Percentiles rank a stretch among this genome's conserved stretches.
Evolutionary conservation across 2,113 vertebrate species (phyloP).

Genomic region (Cyrtonyx montezumae): DNA sequence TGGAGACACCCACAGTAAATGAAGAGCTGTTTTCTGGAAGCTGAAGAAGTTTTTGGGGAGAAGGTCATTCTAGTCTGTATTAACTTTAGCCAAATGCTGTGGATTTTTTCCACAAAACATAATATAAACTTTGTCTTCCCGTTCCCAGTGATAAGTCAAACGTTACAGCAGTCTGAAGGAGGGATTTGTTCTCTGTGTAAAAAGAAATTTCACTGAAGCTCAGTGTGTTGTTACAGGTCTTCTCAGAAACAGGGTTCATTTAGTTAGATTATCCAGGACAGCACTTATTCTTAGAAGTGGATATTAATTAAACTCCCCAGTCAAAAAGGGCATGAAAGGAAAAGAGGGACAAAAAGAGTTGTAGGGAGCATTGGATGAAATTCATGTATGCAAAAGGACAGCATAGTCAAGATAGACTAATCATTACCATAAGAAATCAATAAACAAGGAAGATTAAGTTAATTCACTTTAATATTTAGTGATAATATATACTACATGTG

Average conservation of each 20-base stretch:
- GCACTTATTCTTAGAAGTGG: slow-evolving; percentile 39
- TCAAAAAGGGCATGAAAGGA: background rate
- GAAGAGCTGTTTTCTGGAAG: slow-evolving; percentile 17
- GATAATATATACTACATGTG: background rate
- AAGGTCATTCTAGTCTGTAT: background rate
- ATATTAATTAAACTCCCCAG: slow-evolving; percentile 51
- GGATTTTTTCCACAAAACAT: slow-evolving; percentile 21
- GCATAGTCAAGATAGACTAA: background rate
- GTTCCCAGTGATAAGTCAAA: background rate
- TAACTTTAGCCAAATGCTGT: background rate
- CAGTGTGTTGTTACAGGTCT: background rate
- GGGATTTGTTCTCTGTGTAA: background rate
- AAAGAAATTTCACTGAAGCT: background rate
- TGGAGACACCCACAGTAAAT: background rate
- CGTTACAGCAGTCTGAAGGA: background rate
- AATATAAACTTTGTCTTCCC: slow-evolving; percentile 7
- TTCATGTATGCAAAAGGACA: background rate
- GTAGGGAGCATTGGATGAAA: background rate
- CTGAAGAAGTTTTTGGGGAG: background rate
- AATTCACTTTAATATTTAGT: background rate
- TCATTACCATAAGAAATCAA: background rate
- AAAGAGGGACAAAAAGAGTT: background rate
- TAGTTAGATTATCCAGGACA: slow-evolving; percentile 9
- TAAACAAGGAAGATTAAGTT: background rate
- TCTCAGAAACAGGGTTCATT: slow-evolving; percentile 27